Evolutionary conservation across 2,113 vertebrate genomes (phyloP).

Genomic region (Zeus faber): DNA sequence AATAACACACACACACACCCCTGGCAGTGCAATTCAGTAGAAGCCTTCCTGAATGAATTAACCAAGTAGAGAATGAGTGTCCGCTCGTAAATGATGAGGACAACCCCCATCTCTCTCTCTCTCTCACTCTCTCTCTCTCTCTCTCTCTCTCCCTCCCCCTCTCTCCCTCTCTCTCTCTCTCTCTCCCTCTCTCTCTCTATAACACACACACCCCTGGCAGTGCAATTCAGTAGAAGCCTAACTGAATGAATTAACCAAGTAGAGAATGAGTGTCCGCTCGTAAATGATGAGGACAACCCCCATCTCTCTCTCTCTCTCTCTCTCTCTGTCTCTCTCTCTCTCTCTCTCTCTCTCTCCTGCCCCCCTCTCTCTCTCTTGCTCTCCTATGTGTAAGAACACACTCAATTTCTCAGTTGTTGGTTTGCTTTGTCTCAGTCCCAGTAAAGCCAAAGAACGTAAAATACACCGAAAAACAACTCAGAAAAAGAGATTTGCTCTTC

Average conservation of each 20-base stretch:
- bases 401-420: no score
- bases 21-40: slow-evolving; percentile 6
- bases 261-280: slow-evolving; percentile 14
- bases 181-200: no score
- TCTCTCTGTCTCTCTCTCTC: neutral
- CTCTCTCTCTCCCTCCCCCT: no score
- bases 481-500: no score
- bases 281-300: slow-evolving; percentile 9
- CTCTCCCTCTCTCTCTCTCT: no score
- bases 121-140: slow-evolving; percentile 5
- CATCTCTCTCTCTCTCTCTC: slow-evolving; percentile 1
- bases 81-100: slow-evolving; percentile 12
- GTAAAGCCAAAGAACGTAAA: no score
- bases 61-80: slow-evolving; percentile 14
- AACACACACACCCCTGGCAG: slow-evolving; percentile 11
- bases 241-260: slow-evolving; percentile 14
- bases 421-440: no score
- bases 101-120: neutral
- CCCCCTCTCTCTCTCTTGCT: no score
- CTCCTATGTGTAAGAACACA: no score
- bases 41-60: slow-evolving; percentile 15
- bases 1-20: slow-evolving; percentile 26
- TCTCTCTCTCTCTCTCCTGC: no score
- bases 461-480: no score
- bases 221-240: slow-evolving; percentile 9